phyloP scores from a whole-genome alignment of 1,140 invertebrate species.

The Drosophila eugracilis region DNA sequence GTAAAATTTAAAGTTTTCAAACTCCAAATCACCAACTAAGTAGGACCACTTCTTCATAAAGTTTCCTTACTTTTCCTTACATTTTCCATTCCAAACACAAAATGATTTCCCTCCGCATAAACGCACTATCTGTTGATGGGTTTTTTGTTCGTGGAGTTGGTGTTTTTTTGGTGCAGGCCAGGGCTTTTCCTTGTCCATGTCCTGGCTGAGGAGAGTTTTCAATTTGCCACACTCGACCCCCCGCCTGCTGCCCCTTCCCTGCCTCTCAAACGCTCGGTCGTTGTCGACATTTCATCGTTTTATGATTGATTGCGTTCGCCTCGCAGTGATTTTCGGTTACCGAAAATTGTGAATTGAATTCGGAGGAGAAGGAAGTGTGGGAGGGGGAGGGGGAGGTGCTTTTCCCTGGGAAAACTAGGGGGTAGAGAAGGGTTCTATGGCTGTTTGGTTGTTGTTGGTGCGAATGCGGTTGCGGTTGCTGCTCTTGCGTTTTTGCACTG shows the following conservation, averaged over 20 bases:
- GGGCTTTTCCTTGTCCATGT: constrained; percentile 47
- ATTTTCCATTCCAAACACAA: neutral
- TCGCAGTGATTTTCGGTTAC: constrained; percentile 72
- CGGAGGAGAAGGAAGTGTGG: constrained; percentile 17
- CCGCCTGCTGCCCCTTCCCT: too few relatives aligned
- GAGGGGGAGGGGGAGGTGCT: neutral
- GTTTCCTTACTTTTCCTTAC: too few relatives aligned
- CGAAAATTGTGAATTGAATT: constrained; percentile 78
- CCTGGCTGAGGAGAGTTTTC: constrained; percentile 62
- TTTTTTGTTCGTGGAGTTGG: constrained; percentile 2
- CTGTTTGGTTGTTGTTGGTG: constrained; percentile 50
- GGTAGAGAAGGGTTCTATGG: constrained; percentile 2
- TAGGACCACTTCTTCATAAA: too few relatives aligned
- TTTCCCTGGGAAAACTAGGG: neutral
- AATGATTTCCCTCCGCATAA: constrained; percentile 6
- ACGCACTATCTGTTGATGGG: constrained; percentile 3
- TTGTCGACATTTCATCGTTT: constrained; percentile 75
- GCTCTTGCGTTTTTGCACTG: constrained; percentile 77
- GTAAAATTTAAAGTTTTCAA: too few relatives aligned
- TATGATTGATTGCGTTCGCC: constrained; percentile 78
- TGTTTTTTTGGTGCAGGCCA: neutral
- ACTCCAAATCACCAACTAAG: too few relatives aligned
- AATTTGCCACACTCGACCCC: constrained; percentile 48
- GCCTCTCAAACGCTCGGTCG: too few relatives aligned
- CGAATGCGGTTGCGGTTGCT: constrained; percentile 68